Conservation (phyloP, 2,888 invertebrate genomes). For the Oxyscelio sp. region DNA sequence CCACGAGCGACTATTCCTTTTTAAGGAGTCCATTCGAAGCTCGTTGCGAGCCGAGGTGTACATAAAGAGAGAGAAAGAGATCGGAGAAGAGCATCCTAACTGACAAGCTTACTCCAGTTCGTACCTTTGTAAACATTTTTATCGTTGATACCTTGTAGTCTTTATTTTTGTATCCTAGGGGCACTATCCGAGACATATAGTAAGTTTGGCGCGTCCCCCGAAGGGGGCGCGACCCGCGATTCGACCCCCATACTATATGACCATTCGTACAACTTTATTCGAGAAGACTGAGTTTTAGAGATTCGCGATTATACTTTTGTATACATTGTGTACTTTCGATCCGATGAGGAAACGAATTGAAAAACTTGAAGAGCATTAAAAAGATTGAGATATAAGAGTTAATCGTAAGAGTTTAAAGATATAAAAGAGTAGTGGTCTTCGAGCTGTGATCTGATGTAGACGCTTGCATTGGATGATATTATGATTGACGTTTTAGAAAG, state of each 20-base stretch:
- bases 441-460: slow-evolving; percentile 75
- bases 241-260: slow-evolving; percentile 45
- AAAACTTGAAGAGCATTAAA: neutral
- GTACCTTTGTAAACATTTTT: slow-evolving; percentile 81
- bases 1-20: slow-evolving; percentile 41
- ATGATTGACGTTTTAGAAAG: slow-evolving; percentile 51
- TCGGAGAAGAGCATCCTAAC: slow-evolving; percentile 8
- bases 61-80: slow-evolving; percentile 31
- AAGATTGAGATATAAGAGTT: neutral
- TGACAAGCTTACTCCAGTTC: slow-evolving; percentile 58
- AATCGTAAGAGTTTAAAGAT: neutral
- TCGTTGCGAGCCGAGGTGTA: slow-evolving; percentile 41
- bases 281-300: slow-evolving; percentile 80
- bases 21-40: slow-evolving; percentile 36
- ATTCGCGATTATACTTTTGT: slow-evolving; percentile 75
- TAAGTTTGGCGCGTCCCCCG: slow-evolving; percentile 71
- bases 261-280: slow-evolving; percentile 75
- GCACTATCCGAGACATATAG: slow-evolving; percentile 66
- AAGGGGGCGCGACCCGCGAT: slow-evolving; percentile 70
- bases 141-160: slow-evolving; percentile 81
- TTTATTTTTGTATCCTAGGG: slow-evolving; percentile 85
- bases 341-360: neutral
- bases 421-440: slow-evolving; percentile 69
- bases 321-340: slow-evolving; percentile 68
- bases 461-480: slow-evolving; percentile 62